phyloP scores from a whole-genome alignment of 1,140 invertebrate species.

The Nixonia krombeini region DNA sequence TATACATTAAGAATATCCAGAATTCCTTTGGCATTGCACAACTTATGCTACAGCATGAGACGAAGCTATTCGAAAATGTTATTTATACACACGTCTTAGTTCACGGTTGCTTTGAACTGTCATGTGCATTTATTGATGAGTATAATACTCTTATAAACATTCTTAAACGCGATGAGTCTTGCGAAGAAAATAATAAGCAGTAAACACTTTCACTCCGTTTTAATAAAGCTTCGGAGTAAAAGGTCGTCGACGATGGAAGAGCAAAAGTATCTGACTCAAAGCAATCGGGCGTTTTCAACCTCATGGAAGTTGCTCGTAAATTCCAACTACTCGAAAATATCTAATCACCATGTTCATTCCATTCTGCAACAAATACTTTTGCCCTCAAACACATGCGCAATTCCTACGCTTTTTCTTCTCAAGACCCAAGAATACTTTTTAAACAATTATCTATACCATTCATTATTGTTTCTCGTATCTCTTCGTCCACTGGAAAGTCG shows the following conservation, averaged over 20 bases:
- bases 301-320: no score
- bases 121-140: constrained; percentile 12
- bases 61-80: constrained; percentile 43
- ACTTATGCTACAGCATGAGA: constrained; percentile 44
- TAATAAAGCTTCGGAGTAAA: not conserved
- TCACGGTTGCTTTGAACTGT: constrained; percentile 24
- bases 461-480: constrained; percentile 31
- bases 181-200: constrained; percentile 19
- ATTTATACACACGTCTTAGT: constrained; percentile 36
- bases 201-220: not conserved
- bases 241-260: not conserved
- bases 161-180: constrained; percentile 30
- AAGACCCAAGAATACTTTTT: constrained; percentile 27
- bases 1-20: constrained; percentile 23
- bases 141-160: constrained; percentile 33
- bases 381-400: not conserved
- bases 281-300: no score
- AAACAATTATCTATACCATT: constrained; percentile 43
- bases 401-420: constrained; percentile 21
- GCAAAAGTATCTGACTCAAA: no score
- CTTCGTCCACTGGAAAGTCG: constrained; percentile 29
- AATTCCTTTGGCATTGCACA: constrained; percentile 52
- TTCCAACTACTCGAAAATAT: no score
- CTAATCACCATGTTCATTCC: no score
- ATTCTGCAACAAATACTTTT: not conserved